Base-by-base conservation (phyloP, 2,113 vertebrate genomes). In the Erythrocebus patas region DNA sequence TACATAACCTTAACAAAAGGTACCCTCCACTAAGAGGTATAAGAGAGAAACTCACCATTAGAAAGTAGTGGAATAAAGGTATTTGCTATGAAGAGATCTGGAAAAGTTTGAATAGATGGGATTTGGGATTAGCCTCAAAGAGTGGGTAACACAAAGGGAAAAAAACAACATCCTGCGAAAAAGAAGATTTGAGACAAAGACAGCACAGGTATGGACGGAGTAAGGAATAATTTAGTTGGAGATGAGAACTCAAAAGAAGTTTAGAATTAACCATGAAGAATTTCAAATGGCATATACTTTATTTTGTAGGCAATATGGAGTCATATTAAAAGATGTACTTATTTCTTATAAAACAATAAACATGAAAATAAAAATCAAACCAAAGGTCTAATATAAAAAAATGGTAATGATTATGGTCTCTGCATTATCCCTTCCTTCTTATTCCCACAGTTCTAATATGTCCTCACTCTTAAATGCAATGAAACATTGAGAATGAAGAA, bases 261-360 rank as follows among this genome's bases (percentile, higher is more conserved):
- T 59, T 68, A 6, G 22, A 93, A 73, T 52, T n/a, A 55, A 66
- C 23, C 40, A 80, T 23, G 9, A 92, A 94, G 38, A 78, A 86
- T 43, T 40, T 57, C 35, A 79, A 82, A 87, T 66, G 32, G 35
- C 27, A 23, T 81, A 55, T 13, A 82, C 32, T 92, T 89, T 85
- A 89, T 61, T 97, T 72, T 75, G 32, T n/a, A 82, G 40, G 57
- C 10, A 66, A 64, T 93, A 79, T 94, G 72, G 50, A 92, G 9
- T 87, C 23, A 82, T 30, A 79, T 92, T 61, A 8, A 43, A 87
- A 95, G 6, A 64, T 40, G 3, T 57, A 57, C 23, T 95, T 96
- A 86, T 57, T 79, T 88, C 76, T 87, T 79, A 92, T 64, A 93
- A 83, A 95, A 91, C 23, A 87, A 68, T 87, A 96, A 92, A 88